Base-by-base conservation (phyloP, 2,797 vertebrate species). In the Protosalanx chinensis region DNA sequence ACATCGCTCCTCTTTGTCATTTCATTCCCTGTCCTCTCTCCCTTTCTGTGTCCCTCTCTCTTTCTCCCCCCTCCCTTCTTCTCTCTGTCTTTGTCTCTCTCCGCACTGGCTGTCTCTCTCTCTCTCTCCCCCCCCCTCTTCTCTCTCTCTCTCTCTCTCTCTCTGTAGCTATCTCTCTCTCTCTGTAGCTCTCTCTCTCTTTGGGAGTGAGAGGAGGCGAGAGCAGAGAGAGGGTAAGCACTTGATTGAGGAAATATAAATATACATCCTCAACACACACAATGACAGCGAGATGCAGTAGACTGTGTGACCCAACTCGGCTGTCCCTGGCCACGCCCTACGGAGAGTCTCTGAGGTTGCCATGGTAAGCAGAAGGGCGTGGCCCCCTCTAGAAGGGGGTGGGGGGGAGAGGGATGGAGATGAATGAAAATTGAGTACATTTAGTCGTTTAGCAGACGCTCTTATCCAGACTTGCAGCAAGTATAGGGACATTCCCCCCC, bases 311-410 rank as follows among this genome's bases (percentile, higher is more conserved):
- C 3, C 51, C 53, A 51, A 8, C 51, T 85, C 72, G 72, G 70
- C 76, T 37, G 41, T 33, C 65, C 27, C 10, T 4, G 57, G 51
- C 49, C 51, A n/a, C 64, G 68, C 76, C 80, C 84, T 74, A 70
- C 74, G 80, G 80, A 78, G 76, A 83, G 78, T 84, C 80, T 83
- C 72, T 71, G 73, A 79, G 76, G 77, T 76, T 51, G 68, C 62
- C 69, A 64, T 29, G 32, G 18, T 8, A 15, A 64, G 62, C 62
- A 18, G 13, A 7, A 37, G 62, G 62, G 62, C 62, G n/a, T 37
- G 33, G 63, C 63, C 35, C 63, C 33, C 10, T 37, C 16, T 37
- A 3, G 18, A 20, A 27, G n/a, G 23, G 6, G 18, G 5, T 1
- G 5, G 33, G 7, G 8, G 20, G 10, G 35, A 37, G 15, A 33